Percentiles rank a stretch among this genome's conserved stretches.
Conservation (phyloP, 1,140 invertebrate species). For the Drosophila asahinai region DNA sequence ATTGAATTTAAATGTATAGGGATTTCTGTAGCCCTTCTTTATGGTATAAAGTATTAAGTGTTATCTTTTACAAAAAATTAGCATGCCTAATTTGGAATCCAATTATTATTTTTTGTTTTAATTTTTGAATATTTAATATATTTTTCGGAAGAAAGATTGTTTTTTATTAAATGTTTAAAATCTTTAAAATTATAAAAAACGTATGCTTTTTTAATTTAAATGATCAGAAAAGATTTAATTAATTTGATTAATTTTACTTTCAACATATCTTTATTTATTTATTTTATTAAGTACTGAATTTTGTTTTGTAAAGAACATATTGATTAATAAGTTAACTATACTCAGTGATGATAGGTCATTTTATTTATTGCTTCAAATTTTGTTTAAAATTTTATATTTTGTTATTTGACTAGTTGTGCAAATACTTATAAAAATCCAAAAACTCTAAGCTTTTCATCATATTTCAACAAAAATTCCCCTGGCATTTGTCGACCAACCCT, state of each 20-base stretch:
- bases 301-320: background rate
- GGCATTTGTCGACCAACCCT: slow-evolving; percentile 33
- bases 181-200: background rate
- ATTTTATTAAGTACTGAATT: background rate
- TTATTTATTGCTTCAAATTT: no score
- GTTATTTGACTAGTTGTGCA: no score
- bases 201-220: background rate
- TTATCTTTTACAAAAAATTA: background rate
- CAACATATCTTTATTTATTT: background rate
- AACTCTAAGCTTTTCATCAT: no score
- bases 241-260: background rate
- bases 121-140: background rate
- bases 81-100: background rate
- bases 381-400: no score
- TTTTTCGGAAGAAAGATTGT: background rate
- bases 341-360: no score
- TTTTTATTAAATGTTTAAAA: background rate
- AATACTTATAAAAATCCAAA: no score
- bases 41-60: background rate
- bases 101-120: background rate
- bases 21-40: background rate
- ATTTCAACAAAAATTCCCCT: background rate
- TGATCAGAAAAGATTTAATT: background rate
- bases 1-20: no score
- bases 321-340: background rate